A percentile compares a stretch with the other conserved stretches of the same genome.
Conservation (phyloP, 2,113 vertebrate genomes). For the Choloepus hoffmanni region DNA sequence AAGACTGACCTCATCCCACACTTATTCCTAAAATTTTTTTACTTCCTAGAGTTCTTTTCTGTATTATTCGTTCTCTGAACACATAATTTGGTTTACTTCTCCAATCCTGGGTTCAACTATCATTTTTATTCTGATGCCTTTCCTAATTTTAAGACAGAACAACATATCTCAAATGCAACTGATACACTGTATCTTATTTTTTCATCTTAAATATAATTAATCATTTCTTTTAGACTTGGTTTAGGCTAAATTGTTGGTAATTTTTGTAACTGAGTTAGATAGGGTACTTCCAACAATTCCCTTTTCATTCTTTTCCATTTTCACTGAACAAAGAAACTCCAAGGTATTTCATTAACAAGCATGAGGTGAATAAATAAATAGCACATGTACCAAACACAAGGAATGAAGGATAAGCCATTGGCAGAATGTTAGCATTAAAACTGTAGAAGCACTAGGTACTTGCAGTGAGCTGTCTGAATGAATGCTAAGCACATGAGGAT, state of each 20-base stretch:
- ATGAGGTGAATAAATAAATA: constrained; percentile 60
- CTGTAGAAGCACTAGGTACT: background rate
- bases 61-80: background rate
- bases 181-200: background rate
- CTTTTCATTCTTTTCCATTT: constrained; percentile 64
- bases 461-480: background rate
- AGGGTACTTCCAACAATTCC: background rate
- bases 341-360: constrained; percentile 52
- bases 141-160: background rate
- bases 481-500: background rate
- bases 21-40: background rate
- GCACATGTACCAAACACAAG: background rate
- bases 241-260: background rate
- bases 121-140: background rate
- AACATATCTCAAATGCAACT: background rate
- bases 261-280: constrained; percentile 32
- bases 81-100: background rate
- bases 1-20: background rate
- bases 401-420: constrained; percentile 14
- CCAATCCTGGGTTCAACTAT: background rate
- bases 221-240: constrained; percentile 31
- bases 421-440: constrained; percentile 34
- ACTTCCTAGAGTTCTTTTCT: constrained; percentile 24
- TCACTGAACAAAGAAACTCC: constrained; percentile 48
- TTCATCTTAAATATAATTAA: constrained; percentile 33